phyloP scores from a whole-genome alignment of 2,797 vertebrate genomes.

The Amphiprion clarkii region DNA sequence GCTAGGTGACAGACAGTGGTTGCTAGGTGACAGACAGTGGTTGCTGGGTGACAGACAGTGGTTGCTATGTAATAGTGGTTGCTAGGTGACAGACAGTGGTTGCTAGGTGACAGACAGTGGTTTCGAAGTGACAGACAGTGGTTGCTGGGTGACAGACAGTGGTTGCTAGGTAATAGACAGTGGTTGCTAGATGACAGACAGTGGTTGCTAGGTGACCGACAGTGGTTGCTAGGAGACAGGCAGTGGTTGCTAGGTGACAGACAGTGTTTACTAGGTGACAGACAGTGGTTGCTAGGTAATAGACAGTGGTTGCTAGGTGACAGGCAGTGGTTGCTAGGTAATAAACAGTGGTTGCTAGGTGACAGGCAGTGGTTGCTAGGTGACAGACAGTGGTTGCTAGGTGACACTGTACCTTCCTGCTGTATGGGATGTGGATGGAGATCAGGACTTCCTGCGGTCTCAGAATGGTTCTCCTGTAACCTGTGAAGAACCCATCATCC shows the following conservation, averaged over 20 bases:
- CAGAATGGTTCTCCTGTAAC: conserved; percentile 71
- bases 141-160: background rate
- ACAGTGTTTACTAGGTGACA: fast-evolving
- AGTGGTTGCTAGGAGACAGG: background rate
- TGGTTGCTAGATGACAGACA: background rate
- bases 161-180: too few relatives aligned
- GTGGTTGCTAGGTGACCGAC: too few relatives aligned
- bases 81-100: too few relatives aligned
- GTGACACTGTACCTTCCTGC: conserved; percentile 54
- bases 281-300: too few relatives aligned
- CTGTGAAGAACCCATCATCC: conserved; percentile 72
- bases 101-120: background rate
- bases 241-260: fast-evolving
- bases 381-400: background rate
- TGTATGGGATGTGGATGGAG: conserved; percentile 70
- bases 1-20: background rate
- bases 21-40: background rate
- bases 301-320: fast-evolving
- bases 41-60: background rate
- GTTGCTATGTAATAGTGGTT: too few relatives aligned
- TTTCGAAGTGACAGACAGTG: background rate
- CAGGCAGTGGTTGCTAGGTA: background rate
- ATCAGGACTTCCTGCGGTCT: conserved; percentile 67
- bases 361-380: background rate
- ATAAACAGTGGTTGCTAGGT: too few relatives aligned